Base-by-base conservation (phyloP, 1,140 invertebrate species). In the Meloidogyne exigua region DNA sequence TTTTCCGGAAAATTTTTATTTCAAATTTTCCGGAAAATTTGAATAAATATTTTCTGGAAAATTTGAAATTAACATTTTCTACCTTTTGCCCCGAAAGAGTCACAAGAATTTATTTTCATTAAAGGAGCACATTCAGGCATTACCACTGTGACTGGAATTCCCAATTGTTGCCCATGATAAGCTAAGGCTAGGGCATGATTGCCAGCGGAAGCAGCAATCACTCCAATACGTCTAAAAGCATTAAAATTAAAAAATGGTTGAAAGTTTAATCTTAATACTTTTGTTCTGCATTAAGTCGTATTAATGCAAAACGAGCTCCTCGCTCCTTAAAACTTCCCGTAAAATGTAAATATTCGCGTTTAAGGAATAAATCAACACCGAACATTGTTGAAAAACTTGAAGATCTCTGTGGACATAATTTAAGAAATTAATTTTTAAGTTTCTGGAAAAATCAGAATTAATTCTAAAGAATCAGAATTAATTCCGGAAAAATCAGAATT, bases 281-380 rank as follows among this genome's bases (percentile, higher is more conserved):
- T 23, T 78, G 72, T 36, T 66, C 64, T 21, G 39, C 62, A 21
- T 18, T 87, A n/a, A 96, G 87, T 85, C 92, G 91, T 32, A 94
- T 83, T 13, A 96, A 85, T 0, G 93, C 92, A 85, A 94, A 93
- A 12, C 94, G 90, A 0, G 94, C 94, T 7, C 95, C 95, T 76
- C 95, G 90, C 88, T 96, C 95, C 89, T 95, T 95, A 85, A 95
- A 95, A 88, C 93, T 95, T 88, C 95, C 94, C 12, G 94, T 96
- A 72, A 91, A 91, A 88, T 96, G 94, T 11, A 95, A 89, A 88
- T 94, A 95, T 86, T 96, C 95, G 25, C 65, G 72, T 64, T 63
- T 81, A 70, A 74, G 36, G 13, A 36, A 73, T 23, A 70, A n/a
- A 23, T 73, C 72, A 26, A 73, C 72, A 13, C 23, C 72, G 21